phyloP scores from a whole-genome alignment of 2,888 invertebrate genomes.

The Phyllotreta cruciferae region DNA sequence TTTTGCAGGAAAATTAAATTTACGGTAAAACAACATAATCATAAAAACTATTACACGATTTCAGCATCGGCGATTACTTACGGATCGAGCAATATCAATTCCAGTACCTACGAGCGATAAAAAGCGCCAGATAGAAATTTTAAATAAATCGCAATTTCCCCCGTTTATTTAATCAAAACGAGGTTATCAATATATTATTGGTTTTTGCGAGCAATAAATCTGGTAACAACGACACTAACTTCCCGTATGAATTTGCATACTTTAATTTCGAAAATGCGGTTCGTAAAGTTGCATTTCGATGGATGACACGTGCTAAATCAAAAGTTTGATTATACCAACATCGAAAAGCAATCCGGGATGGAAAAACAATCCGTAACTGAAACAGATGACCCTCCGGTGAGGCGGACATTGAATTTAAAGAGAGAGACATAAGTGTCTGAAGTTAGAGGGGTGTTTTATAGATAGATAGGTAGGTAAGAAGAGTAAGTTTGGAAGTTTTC shows the following conservation, averaged over 20 bases:
- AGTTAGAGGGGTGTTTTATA: conserved; percentile 47
- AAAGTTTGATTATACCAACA: conserved; percentile 38
- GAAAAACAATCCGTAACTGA: conserved; percentile 39
- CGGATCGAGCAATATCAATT: too few species aligned
- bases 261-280: conserved; percentile 24
- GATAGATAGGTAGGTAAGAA: conserved; percentile 43
- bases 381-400: conserved; percentile 39
- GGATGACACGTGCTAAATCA: conserved; percentile 31
- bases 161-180: conserved; percentile 5
- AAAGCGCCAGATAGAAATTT: too few species aligned
- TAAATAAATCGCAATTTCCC: too few species aligned
- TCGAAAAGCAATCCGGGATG: conserved; percentile 35
- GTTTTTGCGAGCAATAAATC: conserved; percentile 10
- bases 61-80: too few species aligned
- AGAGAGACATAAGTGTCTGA: conserved; percentile 49
- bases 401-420: conserved; percentile 49
- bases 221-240: conserved; percentile 14
- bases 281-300: conserved; percentile 20
- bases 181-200: conserved; percentile 13
- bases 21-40: too few species aligned
- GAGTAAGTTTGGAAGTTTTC: conserved; percentile 49
- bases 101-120: too few species aligned
- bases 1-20: too few species aligned
- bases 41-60: too few species aligned
- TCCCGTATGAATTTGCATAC: conserved; percentile 23